These are phyloP conservation scores for Cebidichthys violaceus DNA, from an alignment of 2,113 vertebrate species.

Conservation along the genomic window DNA sequence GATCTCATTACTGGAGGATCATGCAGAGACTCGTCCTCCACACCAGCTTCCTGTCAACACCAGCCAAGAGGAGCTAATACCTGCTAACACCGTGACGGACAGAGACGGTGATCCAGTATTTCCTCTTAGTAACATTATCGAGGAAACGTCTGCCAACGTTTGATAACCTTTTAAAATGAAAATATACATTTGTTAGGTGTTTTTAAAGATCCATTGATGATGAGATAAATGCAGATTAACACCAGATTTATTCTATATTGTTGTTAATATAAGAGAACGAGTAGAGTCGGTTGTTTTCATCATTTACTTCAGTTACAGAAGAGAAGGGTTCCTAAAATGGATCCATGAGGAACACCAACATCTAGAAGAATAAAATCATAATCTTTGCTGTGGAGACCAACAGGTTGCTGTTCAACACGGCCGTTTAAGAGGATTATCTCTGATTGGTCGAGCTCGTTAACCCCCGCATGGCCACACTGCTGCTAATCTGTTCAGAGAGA, in stretches of 20 bases:
- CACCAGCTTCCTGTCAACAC: slow-evolving; percentile 1
- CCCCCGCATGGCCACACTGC: neutral
- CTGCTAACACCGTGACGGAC: neutral
- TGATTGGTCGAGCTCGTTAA: neutral
- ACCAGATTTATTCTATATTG: neutral
- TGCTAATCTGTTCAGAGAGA: too few species aligned
- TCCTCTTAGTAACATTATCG: too few species aligned
- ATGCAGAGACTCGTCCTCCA: slow-evolving; percentile 5
- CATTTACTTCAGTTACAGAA: neutral
- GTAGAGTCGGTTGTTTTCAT: too few species aligned
- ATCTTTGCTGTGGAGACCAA: neutral
- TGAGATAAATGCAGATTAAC: too few species aligned
- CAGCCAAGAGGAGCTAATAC: slow-evolving; percentile 6
- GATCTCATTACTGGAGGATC: slow-evolving; percentile 27
- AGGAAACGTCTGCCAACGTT: too few species aligned
- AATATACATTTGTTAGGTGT: too few species aligned
- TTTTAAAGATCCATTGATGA: too few species aligned
- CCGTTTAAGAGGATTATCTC: slow-evolving; percentile 40
- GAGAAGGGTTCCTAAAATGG: neutral
- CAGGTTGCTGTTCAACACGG: neutral
- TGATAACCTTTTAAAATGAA: too few species aligned
- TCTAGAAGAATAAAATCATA: too few species aligned
- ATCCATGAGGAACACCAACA: slow-evolving; percentile 1
- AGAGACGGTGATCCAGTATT: too few species aligned
- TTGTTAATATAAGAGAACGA: neutral